These are phyloP conservation scores for Chelon auratus DNA, from an alignment of 2,797 vertebrate genomes.

Conservation along the genomic window DNA sequence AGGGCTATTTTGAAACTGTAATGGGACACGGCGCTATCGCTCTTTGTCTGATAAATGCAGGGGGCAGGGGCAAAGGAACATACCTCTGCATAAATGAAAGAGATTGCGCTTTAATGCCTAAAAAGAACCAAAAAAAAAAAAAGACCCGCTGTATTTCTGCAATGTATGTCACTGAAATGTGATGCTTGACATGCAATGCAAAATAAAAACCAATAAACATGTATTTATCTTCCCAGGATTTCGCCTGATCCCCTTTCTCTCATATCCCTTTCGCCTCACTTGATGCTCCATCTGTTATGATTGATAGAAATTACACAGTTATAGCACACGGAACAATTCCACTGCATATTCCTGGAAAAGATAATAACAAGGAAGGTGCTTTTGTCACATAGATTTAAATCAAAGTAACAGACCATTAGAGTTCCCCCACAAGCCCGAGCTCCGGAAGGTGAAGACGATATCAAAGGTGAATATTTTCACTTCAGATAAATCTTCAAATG, in stretches of 20 bases:
- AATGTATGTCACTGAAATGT: constrained; percentile 27
- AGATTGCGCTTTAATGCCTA: constrained; percentile 15
- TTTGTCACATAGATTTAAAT: constrained; percentile 77
- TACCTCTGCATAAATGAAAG: constrained; percentile 41
- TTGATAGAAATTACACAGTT: constrained; percentile 63
- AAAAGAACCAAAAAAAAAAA: constrained; percentile 1
- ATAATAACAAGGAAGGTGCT: constrained; percentile 75
- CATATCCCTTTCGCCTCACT: constrained; percentile 30
- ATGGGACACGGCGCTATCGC: constrained; percentile 49
- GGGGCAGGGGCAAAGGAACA: constrained; percentile 42
- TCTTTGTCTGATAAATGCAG: constrained; percentile 60
- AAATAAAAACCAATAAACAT: constrained; percentile 47
- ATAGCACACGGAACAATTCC: constrained; percentile 55
- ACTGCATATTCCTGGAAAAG: constrained; percentile 51
- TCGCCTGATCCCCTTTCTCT: constrained; percentile 27
- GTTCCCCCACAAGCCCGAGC: constrained; percentile 57
- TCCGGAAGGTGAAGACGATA: constrained; percentile 63
- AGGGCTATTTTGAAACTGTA: constrained; percentile 66
- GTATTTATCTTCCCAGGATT: constrained; percentile 49
- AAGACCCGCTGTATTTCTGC: neutral
- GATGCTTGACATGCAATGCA: constrained; percentile 40
- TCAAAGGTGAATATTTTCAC: constrained; percentile 69
- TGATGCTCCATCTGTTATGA: constrained; percentile 51
- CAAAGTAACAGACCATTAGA: constrained; percentile 77
- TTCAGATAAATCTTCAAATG: constrained; percentile 70